Base-by-base conservation (phyloP, 2,797 vertebrate genomes). In the Luscinia megarhynchos region DNA sequence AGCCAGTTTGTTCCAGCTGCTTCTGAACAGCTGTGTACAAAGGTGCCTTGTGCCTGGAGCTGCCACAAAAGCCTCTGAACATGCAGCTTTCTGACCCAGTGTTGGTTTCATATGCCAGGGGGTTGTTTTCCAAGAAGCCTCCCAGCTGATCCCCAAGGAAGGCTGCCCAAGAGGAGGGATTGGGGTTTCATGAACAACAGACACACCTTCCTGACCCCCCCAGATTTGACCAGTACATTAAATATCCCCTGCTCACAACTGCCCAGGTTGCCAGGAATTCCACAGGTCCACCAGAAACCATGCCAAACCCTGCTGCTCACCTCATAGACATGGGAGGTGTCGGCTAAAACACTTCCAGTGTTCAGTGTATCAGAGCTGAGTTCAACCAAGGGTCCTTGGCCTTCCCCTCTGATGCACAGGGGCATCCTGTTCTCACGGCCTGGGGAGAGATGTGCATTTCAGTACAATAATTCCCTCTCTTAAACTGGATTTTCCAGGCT, bases 341-440 rank as follows among this genome's bases (percentile, higher is more conserved):
- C 95, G 24, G 98, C 34, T 58, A 98, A 98, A 57, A 99, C 93
- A 21, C 98, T 97, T 30, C 98, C 97, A 40, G 99, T 94, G 59
- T 98, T 97, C 93, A 99, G 95, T 30, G 96, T 63, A 22, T 97
- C 93, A 61, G 97, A 98, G 94, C 77, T 98, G 94, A 99, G 97
- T 69, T 95, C 18, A 61, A 61, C 12, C 58, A 61, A 40, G 8
- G 36, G 99, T 30, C 98, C 98, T 7, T 98, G 21, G 43, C 98
- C 99, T 94, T 98, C 97, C 9, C 98, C 99, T 89, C 90, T 98
- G 94, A 99, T 92, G 19, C 78, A 68, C 77, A 99, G 98, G 15
- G 98, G 98, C 74, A 99, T 94, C 13, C 98, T 97, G 41, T 93
- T 96, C 91, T 98, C 98, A 62, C 95, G 88, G 26, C 99, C 99